Evolutionary conservation across 2,113 vertebrate species (phyloP).

Genomic region (Nesogale talazaci): DNA sequence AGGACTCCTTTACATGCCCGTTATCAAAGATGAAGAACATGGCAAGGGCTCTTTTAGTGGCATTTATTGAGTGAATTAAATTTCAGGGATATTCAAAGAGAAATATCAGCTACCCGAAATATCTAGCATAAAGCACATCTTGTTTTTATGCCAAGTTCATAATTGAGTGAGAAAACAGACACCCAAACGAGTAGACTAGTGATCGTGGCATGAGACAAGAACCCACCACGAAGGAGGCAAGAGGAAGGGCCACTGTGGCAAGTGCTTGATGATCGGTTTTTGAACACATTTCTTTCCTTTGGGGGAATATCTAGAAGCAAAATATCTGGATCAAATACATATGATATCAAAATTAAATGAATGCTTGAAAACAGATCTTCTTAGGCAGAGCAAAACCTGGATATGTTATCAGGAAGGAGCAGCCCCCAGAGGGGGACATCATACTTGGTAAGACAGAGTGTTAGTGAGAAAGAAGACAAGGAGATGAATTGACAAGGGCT

Average conservation of each 20-base stretch:
- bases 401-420: too few species aligned
- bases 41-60: neutral
- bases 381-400: too few species aligned
- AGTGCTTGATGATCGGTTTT: neutral
- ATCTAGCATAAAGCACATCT: neutral
- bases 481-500: too few species aligned
- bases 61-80: neutral
- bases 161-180: neutral
- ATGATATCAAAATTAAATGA: neutral
- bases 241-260: neutral
- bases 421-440: too few species aligned
- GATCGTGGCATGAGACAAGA: neutral
- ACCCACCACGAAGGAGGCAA: neutral
- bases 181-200: neutral
- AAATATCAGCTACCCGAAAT: neutral
- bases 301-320: neutral
- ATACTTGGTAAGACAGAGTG: too few species aligned
- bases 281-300: neutral
- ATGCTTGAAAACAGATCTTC: too few species aligned
- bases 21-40: neutral
- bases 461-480: too few species aligned
- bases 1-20: neutral
- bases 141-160: slow-evolving; percentile 12
- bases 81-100: neutral
- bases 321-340: neutral